Evolutionary conservation across 1,140 invertebrate genomes (phyloP).

Genomic region (Trinorchestia longiramus): DNA sequence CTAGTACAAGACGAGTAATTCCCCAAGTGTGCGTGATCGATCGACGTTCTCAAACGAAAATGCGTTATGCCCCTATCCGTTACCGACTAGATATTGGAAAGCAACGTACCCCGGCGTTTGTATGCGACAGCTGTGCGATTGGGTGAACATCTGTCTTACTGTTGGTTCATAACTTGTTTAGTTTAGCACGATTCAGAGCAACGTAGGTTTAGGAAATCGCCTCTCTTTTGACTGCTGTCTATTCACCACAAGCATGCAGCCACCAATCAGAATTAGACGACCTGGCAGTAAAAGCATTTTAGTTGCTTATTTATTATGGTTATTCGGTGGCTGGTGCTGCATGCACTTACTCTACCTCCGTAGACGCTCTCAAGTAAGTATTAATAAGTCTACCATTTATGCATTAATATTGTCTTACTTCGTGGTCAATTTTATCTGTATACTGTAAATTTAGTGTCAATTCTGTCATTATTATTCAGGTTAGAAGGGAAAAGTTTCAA

Average conservation of each 20-base stretch:
- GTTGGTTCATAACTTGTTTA: neutral
- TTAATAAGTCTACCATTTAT: neutral
- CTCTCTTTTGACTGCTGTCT: neutral
- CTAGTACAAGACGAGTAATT: neutral
- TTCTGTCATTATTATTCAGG: neutral
- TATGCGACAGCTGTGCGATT: neutral
- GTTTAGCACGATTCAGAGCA: neutral
- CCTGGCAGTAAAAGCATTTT: neutral
- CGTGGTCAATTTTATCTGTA: neutral
- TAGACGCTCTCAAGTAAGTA: neutral
- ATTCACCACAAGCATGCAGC: neutral
- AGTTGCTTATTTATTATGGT: conserved; percentile 14
- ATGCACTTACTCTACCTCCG: conserved; percentile 3
- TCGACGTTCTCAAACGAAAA: neutral
- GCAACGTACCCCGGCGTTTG: neutral
- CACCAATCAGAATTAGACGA: neutral
- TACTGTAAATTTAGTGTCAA: neutral
- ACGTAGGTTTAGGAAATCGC: neutral
- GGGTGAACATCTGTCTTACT: neutral
- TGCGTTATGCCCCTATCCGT: neutral
- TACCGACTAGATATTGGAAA: neutral
- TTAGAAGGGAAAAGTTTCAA: neutral
- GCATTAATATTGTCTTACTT: too few relatives aligned
- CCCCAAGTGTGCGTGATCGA: neutral
- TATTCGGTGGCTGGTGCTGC: neutral